A percentile compares a stretch with the other conserved stretches of the same genome.
phyloP scores from a whole-genome alignment of 2,113 vertebrate genomes.

The Balaeniceps rex region DNA sequence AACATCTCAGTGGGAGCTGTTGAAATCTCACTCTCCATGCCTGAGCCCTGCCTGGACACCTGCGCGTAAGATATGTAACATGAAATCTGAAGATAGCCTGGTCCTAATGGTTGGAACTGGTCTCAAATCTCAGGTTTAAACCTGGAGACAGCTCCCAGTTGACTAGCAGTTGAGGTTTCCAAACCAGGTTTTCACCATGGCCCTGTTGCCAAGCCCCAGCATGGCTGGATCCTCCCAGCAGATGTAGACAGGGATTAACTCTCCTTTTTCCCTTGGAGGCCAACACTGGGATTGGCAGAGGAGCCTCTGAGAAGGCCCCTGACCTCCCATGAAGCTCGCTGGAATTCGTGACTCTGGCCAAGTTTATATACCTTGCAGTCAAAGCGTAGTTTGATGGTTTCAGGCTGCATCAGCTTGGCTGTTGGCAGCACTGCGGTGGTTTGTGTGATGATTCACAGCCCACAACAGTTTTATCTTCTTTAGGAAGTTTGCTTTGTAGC shows the following conservation, averaged over 20 bases:
- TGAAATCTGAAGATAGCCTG: neutral
- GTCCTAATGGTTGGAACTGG: neutral
- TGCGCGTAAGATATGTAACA: fast-evolving
- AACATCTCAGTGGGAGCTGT: fast-evolving
- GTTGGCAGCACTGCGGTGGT: neutral
- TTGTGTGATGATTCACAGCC: conserved; percentile 2
- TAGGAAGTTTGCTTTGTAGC: neutral
- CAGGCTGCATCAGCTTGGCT: neutral
- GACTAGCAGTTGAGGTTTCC: neutral
- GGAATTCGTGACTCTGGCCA: neutral
- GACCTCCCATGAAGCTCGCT: neutral
- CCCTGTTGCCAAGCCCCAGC: neutral
- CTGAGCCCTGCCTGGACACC: neutral
- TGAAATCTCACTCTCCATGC: fast-evolving
- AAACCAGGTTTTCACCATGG: neutral
- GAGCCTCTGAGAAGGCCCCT: neutral
- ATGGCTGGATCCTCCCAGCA: neutral
- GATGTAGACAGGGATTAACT: neutral
- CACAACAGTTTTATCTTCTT: neutral
- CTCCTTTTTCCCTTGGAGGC: neutral
- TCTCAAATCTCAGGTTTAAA: neutral
- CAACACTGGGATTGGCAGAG: neutral
- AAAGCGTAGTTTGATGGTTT: neutral
- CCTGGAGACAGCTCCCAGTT: neutral
- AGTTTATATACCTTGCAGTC: conserved; percentile 9